A percentile compares a stretch with the other conserved stretches of the same genome.
These are phyloP conservation scores for Acanthornis magna DNA, from an alignment of 2,797 vertebrate species.

Conservation along the genomic window DNA sequence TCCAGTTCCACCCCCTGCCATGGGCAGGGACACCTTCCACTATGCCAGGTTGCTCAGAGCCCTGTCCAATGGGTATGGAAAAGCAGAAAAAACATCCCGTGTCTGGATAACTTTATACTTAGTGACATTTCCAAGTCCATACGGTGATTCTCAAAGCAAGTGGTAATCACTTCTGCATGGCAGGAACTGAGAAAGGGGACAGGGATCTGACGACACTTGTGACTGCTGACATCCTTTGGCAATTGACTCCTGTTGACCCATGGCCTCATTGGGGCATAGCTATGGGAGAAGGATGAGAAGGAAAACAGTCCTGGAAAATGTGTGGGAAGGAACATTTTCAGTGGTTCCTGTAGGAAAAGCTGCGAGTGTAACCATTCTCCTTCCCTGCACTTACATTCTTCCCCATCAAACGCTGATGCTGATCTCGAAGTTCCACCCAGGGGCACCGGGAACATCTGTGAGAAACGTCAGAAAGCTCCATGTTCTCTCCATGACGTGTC, in stretches of 20 bases:
- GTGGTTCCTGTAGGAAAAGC: not conserved
- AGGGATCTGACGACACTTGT: not conserved
- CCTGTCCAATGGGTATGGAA: not conserved
- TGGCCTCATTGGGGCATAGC: not conserved
- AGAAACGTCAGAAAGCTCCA: not conserved
- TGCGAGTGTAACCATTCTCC: not conserved
- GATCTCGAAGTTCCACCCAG: not conserved
- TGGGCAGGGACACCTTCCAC: not conserved
- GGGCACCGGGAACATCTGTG: not conserved
- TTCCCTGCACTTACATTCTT: not conserved
- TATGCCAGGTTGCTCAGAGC: fast-evolving
- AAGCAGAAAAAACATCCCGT: not conserved
- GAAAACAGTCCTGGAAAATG: not conserved
- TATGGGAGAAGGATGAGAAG: not conserved
- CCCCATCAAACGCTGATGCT: not conserved
- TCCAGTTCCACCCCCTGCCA: not conserved
- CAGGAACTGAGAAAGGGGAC: not conserved
- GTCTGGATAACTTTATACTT: not conserved
- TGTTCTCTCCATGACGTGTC: not conserved
- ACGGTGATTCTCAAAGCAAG: not conserved
- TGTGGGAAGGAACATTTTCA: not conserved
- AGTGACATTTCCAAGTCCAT: not conserved
- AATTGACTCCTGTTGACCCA: not conserved
- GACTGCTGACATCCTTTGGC: not conserved
- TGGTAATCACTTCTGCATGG: not conserved